Conservation (phyloP, 2,888 invertebrate species). For the Metopia argyrocephala region DNA sequence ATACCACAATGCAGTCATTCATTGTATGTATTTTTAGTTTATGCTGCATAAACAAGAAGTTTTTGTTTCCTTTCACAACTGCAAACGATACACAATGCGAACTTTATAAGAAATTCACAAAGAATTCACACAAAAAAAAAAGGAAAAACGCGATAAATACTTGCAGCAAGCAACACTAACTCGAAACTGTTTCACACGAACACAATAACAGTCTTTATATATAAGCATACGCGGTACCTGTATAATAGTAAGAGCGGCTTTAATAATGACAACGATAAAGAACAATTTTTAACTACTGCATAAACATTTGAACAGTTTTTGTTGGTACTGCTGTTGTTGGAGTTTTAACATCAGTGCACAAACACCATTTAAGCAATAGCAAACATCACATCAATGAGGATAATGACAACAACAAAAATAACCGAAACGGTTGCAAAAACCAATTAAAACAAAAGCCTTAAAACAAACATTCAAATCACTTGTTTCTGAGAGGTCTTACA, state of each 20-base stretch:
- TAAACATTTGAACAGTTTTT: constrained; percentile 31
- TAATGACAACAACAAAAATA: neutral
- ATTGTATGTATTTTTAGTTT: constrained; percentile 46
- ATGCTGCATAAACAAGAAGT: constrained; percentile 54
- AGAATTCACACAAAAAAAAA: no score
- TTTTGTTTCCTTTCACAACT: constrained; percentile 35
- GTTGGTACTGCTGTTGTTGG: neutral
- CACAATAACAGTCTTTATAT: neutral
- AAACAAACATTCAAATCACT: constrained; percentile 8
- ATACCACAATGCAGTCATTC: neutral
- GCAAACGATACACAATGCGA: constrained; percentile 21
- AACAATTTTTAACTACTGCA: neutral
- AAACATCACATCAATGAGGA: constrained; percentile 10
- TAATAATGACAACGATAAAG: no score
- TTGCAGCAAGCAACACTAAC: constrained; percentile 11
- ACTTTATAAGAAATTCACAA: constrained; percentile 35
- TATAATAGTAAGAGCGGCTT: no score
- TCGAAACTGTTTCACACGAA: constrained; percentile 6
- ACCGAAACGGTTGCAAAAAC: neutral
- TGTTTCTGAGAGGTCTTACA: constrained; percentile 6
- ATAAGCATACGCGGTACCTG: neutral
- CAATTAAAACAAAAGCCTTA: constrained; percentile 1
- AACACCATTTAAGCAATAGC: no score
- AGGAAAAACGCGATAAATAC: neutral
- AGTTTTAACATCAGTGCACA: constrained; percentile 36